Base-by-base conservation (phyloP, 2,797 vertebrate genomes). In the Acomys russatus region DNA sequence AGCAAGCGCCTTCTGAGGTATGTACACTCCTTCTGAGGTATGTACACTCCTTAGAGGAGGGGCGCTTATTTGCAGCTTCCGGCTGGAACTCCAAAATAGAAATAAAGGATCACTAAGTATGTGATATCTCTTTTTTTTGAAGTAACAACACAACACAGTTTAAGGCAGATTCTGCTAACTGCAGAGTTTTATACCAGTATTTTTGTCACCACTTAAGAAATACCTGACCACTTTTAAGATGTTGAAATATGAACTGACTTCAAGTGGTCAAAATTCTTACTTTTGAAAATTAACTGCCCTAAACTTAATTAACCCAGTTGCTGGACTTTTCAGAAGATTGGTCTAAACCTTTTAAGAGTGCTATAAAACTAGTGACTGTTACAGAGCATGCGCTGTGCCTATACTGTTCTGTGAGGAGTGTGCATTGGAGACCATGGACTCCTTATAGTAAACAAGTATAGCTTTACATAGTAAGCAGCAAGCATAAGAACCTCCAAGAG, bases 1-100 rank as follows among this genome's bases (percentile, higher is more conserved):
- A 98, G 94, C 99, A 99, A 97, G 98, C 98, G 71, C 99, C 99
- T n/a, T 99, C 99, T 96, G 99, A 99, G 99, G 99, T 99, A 98
- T 79, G 95, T 97, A 79, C 93, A 80, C 54, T 92, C 87, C 87
- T 92, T 61, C 99, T 96, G 99, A 99, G 99, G 99, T 99, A 98
- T 79, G 95, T 97, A 79, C 93, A 80, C 54, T 92, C 87, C 87
- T 92, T 61, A 20, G 89, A 76, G 35, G 30, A 44, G 82, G 23
- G 54, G 56, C 77, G 61, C 12, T 56, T 68, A 14, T 91, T 93
- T 85, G 51, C 11, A 84, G 33, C 54, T 93, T 14, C 79, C 93
- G 71, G 44, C 20, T 73, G 54, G 68, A n/a, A 73, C 71, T 97
- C 96, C 63, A 91, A 68, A 96, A 97, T 64, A 90, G 7, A 97